phyloP scores from a whole-genome alignment of 2,797 vertebrate species.

The Lithobates sylvaticus region DNA sequence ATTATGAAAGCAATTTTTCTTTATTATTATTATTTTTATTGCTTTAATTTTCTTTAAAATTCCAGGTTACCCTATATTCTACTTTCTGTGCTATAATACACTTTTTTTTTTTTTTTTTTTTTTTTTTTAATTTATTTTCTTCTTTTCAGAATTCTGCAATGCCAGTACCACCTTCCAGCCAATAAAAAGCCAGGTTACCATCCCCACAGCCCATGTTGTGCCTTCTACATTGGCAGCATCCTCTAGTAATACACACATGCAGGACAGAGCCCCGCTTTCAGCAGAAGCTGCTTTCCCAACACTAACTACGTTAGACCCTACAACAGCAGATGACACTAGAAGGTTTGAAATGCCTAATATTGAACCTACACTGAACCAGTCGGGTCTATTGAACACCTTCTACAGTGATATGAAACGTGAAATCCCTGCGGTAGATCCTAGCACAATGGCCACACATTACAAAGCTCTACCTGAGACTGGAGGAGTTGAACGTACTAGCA shows the following conservation, averaged over 20 bases:
- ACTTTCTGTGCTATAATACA: too few species aligned
- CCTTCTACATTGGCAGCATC: conserved; percentile 90
- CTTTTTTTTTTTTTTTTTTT: neutral
- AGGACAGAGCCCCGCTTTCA: conserved; percentile 62
- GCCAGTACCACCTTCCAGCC: conserved; percentile 91
- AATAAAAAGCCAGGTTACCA: conserved; percentile 91
- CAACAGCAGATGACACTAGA: conserved; percentile 81
- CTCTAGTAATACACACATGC: conserved; percentile 80
- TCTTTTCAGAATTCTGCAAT: conserved; percentile 84
- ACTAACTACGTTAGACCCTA: conserved; percentile 80
- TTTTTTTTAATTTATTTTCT: neutral
- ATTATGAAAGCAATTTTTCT: too few species aligned
- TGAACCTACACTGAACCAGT: conserved; percentile 91
- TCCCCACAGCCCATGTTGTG: conserved; percentile 98
- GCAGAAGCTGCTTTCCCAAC: conserved; percentile 68
- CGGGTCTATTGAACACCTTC: conserved; percentile 81
- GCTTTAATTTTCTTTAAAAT: too few species aligned
- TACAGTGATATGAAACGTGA: conserved; percentile 79
- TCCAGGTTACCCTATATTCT: too few species aligned
- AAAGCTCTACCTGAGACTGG: conserved; percentile 81
- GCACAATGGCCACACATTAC: conserved; percentile 78
- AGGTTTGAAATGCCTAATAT: conserved; percentile 87
- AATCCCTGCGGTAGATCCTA: conserved; percentile 23
- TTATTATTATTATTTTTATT: too few species aligned
- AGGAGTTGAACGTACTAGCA: conserved; percentile 70